Evolutionary conservation across 2,888 invertebrate species (phyloP).

Genomic region (Parochlus steinenii): DNA sequence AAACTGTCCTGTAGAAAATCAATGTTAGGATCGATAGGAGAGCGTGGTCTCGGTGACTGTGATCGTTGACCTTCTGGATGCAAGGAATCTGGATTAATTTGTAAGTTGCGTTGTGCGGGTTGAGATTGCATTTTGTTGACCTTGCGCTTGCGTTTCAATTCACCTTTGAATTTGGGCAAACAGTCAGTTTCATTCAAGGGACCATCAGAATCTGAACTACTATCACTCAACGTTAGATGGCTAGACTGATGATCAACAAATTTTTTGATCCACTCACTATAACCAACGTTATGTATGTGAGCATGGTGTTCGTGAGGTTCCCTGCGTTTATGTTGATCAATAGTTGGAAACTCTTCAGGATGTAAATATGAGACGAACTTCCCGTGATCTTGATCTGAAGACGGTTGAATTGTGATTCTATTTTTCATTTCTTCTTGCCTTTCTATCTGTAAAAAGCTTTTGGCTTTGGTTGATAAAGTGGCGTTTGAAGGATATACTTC

Average conservation of each 20-base stretch:
- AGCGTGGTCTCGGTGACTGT: no score
- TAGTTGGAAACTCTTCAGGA: conserved; percentile 10
- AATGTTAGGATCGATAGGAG: no score
- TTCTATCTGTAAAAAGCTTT: conserved; percentile 3
- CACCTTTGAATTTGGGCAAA: conserved; percentile 6
- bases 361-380: conserved; percentile 8
- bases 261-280: conserved; percentile 12
- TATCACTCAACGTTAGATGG: conserved; percentile 6
- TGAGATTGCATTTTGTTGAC: no score
- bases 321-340: neutral
- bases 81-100: no score
- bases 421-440: conserved; percentile 1
- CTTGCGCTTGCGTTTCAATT: neutral
- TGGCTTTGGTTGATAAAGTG: neutral
- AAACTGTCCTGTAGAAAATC: no score
- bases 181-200: conserved; percentile 6
- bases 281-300: conserved; percentile 10
- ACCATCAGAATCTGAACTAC: conserved; percentile 1
- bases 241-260: conserved; percentile 10
- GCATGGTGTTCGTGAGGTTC: conserved; percentile 6
- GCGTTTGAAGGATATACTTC: neutral
- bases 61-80: no score
- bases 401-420: conserved; percentile 6
- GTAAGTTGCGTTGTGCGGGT: no score
- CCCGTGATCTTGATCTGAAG: conserved; percentile 6